Percentiles rank a stretch among this genome's conserved stretches.
Evolutionary conservation across 2,888 invertebrate genomes (phyloP).

Genomic region (Caenorhabditis sp.): DNA sequence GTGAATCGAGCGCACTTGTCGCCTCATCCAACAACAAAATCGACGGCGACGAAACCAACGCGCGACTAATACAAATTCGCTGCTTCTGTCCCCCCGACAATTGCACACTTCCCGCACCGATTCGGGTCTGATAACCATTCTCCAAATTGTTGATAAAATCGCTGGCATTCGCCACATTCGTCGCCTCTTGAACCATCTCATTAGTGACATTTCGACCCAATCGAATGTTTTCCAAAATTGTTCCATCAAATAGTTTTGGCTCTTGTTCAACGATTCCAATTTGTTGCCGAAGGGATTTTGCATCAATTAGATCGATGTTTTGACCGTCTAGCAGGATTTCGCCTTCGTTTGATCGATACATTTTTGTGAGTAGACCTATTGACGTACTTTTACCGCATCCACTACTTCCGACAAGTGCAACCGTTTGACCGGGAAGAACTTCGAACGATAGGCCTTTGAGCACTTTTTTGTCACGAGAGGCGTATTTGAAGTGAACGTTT

Average conservation of each 20-base stretch:
- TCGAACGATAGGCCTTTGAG: constrained; percentile 37
- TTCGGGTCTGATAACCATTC: constrained; percentile 59
- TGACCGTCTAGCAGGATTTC: constrained; percentile 46
- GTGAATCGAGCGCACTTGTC: constrained; percentile 72
- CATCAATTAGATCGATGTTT: constrained; percentile 36
- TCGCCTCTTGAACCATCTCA: constrained; percentile 28
- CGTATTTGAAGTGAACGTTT: constrained; percentile 61
- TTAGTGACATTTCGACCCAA: constrained; percentile 42
- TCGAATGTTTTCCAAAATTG: constrained; percentile 52
- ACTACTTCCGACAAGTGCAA: constrained; percentile 56
- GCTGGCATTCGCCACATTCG: constrained; percentile 57
- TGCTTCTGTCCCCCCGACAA: constrained; percentile 72
- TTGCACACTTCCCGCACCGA: constrained; percentile 71
- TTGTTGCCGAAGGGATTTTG: constrained; percentile 32
- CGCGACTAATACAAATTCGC: constrained; percentile 70
- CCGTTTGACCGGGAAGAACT: constrained; percentile 47
- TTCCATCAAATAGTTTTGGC: constrained; percentile 57
- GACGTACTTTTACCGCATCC: constrained; percentile 62
- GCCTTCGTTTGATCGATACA: constrained; percentile 46
- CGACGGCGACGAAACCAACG: constrained; percentile 70
- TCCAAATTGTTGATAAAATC: constrained; percentile 58
- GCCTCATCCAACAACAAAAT: constrained; percentile 72
- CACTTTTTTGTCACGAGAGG: constrained; percentile 38
- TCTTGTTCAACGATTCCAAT: constrained; percentile 61
- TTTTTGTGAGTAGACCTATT: constrained; percentile 47